Percentiles rank a stretch among this genome's conserved stretches.
Evolutionary conservation across 1,140 invertebrate genomes (phyloP).

Genomic region (Xylocopa sonorina): DNA sequence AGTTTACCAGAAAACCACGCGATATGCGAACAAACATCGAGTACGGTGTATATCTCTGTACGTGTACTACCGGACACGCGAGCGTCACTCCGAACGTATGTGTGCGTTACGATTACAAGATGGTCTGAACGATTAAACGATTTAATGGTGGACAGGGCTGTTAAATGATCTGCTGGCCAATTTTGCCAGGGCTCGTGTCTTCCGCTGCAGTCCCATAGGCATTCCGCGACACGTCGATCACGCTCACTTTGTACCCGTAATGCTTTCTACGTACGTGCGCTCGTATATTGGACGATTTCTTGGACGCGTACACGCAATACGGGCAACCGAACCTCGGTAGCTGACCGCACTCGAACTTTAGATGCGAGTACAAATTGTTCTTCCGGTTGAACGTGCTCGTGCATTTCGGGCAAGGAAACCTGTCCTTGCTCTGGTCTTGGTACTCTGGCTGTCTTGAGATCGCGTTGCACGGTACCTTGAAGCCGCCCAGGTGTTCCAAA

Average conservation of each 20-base stretch:
- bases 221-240: slow-evolving; percentile 42
- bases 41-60: not conserved
- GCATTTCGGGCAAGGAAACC: slow-evolving; percentile 86
- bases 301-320: slow-evolving; percentile 81
- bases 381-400: slow-evolving; percentile 83
- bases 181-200: not conserved
- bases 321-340: slow-evolving; percentile 84
- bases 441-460: not conserved
- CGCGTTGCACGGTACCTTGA: slow-evolving; percentile 38
- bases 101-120: not conserved
- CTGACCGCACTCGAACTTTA: slow-evolving; percentile 84
- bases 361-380: slow-evolving; percentile 84
- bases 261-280: slow-evolving; percentile 76
- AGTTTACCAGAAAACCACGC: too few species aligned
- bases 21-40: too few species aligned
- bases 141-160: too few species aligned
- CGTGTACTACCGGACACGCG: too few species aligned
- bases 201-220: not conserved
- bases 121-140: not conserved
- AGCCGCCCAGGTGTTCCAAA: slow-evolving; percentile 49
- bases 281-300: slow-evolving; percentile 80
- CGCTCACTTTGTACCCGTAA: slow-evolving; percentile 49
- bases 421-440: slow-evolving; percentile 14
- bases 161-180: not conserved
- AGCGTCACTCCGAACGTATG: too few species aligned